Evolutionary conservation across 2,113 vertebrate species (phyloP).

Genomic region (Spheniscus mendiculus): DNA sequence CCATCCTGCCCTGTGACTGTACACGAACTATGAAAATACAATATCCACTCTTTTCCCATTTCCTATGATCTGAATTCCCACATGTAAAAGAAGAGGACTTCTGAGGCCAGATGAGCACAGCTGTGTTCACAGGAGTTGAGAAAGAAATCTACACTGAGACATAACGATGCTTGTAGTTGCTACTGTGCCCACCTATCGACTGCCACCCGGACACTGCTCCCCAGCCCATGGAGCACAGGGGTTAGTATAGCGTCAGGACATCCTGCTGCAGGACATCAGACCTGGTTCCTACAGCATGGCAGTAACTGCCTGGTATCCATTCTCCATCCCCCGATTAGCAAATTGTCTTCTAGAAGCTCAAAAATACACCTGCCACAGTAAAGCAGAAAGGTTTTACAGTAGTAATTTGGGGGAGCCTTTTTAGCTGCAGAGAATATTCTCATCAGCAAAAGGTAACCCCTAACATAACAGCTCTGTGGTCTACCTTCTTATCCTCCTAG

Average conservation of each 20-base stretch:
- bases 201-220: background rate
- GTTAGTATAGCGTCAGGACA: background rate
- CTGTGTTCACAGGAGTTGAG: background rate
- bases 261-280: background rate
- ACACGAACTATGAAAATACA: background rate
- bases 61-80: background rate
- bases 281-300: background rate
- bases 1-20: background rate
- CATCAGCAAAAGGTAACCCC: background rate
- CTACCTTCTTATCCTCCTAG: background rate
- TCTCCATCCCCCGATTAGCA: background rate
- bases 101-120: background rate
- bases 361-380: background rate
- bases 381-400: background rate
- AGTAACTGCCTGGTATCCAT: background rate
- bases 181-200: background rate
- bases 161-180: background rate
- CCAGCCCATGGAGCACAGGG: background rate
- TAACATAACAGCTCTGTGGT: background rate
- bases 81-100: background rate
- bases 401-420: background rate
- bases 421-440: background rate
- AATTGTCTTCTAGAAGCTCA: background rate
- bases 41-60: background rate
- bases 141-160: background rate